Evolutionary conservation across 2,888 invertebrate species (phyloP).

Genomic region (Himalopsyche anomala): DNA sequence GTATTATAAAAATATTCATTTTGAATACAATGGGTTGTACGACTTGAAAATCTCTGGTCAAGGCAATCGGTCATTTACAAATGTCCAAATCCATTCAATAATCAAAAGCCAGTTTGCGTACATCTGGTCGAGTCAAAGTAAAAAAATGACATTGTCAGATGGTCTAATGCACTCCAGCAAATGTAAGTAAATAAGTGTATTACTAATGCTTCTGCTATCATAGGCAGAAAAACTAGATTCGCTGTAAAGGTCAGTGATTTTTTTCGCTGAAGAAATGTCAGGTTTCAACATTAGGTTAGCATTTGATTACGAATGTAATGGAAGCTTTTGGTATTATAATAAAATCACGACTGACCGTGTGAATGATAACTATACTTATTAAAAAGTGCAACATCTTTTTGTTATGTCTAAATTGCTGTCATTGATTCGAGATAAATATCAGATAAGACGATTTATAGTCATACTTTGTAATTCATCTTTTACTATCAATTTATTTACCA

Average conservation of each 20-base stretch:
- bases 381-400: conserved; percentile 36
- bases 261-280: conserved; percentile 63
- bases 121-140: neutral
- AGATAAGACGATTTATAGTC: no score
- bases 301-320: conserved; percentile 56
- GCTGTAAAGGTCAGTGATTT: conserved; percentile 60
- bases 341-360: conserved; percentile 45
- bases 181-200: conserved; percentile 55
- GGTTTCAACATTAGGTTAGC: conserved; percentile 62
- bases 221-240: conserved; percentile 61
- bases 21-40: no score
- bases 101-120: conserved; percentile 9
- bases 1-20: no score
- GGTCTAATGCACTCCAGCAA: conserved; percentile 53
- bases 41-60: conserved; percentile 8
- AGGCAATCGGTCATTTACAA: conserved; percentile 28
- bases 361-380: conserved; percentile 30
- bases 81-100: conserved; percentile 37
- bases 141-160: conserved; percentile 51
- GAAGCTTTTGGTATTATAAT: conserved; percentile 49
- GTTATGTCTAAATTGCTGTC: conserved; percentile 34
- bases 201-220: conserved; percentile 62
- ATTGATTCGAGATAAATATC: neutral
- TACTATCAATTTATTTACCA: no score
- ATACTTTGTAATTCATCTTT: no score